Base-by-base conservation (phyloP, 2,113 vertebrate species). In the Mixornis gularis region DNA sequence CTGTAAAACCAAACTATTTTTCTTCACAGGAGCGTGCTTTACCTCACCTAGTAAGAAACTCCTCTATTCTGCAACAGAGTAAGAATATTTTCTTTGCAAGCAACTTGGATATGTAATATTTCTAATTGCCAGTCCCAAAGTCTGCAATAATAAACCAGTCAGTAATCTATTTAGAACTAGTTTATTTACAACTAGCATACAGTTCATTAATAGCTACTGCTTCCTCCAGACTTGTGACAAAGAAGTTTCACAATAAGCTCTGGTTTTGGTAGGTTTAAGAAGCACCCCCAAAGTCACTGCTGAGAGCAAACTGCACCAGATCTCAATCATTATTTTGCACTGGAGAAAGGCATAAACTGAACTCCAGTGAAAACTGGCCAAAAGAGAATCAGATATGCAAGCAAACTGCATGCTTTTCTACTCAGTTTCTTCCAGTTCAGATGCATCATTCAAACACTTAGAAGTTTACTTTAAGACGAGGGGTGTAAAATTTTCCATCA, bases 101-200 rank as follows among this genome's bases (percentile, higher is more conserved):
- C 24, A n/a, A 72, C 64, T 34, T 51, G 41, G 26, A 60, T 17
- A 10, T 38, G 14, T 10, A 72, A 0, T 19, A 74, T 58, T 91
- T 92, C 51, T 21, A 62, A 69, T 0, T 92, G 46, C 26, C 17
- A 79, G 30, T 90, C 25, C 40, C 44, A 85, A 36, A 36, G 15
- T 78, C 52, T 81, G 52, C 40, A 86, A 51, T 70, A 88, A 92
- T 55, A 79, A 93, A 56, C 26, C 66, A 92, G 89, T 34, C 89
- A 85, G 58, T 32, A 81, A 79, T 63, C 73, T 84, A 93, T 52
- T 90, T 63, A 26, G 34, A 90, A 87, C 89, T 89, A 73, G 49
- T 90, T 91, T 87, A 92, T 89, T 91, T 76, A 63, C 59, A 92
- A 73, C 88, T 86, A 92, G 65, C 48, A 88, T 21, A 68, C 65